Evolutionary conservation across 2,888 invertebrate species (phyloP), one percentile per base, ranked within the genome.

Genomic region (Drosophila mimica): DNA sequence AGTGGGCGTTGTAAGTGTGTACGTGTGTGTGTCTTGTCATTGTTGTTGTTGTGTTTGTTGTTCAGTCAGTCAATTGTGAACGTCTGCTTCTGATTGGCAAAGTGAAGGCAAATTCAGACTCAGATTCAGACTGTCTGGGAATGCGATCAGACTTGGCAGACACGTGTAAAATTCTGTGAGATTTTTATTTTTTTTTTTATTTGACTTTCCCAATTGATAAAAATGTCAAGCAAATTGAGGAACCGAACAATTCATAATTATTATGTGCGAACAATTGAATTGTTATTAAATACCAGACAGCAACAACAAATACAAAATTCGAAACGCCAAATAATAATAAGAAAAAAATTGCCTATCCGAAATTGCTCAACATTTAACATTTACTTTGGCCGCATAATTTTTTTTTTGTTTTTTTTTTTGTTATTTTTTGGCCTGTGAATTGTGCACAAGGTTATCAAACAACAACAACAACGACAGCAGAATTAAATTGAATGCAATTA

Each of bases 371-470:
- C 82, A 75, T 62, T 89, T 89, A 86, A 73, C 91, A 90, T 86
- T 86, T 86, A 86, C 86, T 87, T 86, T 88, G 76, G 73, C 69
- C 82, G 65, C 72, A 80, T 76, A 83, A 72, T 64, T 59, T 74
- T 59, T 69, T 20, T 58, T 71, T 63, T 69, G 56, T 82, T 58
- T 57, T 73, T 33, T 58, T 63, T 82, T 57, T 63, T 69, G 58
- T 82, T 58, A 58, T 73, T 33, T 58, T 63, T 82, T 57, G 78
- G 82, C 66, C 78, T 70, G 72, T 82, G 87, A 85, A 88, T 85
- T 78, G 86, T 86, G 89, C 90, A 91, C 86, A 89, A 91, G 89
- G 90, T 89, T 85, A 89, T 74, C 81, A 89, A 89, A 85, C 66
- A 76, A 58, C 54, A 61, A 58, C 67, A 57, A 31, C 53, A 70